phyloP scores from a whole-genome alignment of 2,888 invertebrate genomes.

The Stictocephala bisonia region DNA sequence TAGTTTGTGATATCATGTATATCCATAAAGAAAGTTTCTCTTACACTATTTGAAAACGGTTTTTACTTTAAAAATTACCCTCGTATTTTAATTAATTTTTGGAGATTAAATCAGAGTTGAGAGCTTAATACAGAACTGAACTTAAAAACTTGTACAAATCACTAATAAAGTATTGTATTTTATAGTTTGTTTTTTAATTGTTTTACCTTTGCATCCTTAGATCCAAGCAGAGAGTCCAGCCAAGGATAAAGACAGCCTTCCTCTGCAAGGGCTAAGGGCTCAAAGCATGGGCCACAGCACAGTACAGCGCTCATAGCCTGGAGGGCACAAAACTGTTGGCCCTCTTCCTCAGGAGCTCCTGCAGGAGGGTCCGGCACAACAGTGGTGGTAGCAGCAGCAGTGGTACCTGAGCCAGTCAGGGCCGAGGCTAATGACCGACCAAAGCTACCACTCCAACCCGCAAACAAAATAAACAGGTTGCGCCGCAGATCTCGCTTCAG shows the following conservation, averaged over 20 bases:
- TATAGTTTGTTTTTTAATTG: too few species aligned
- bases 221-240: constrained; percentile 91
- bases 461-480: constrained; percentile 91
- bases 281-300: constrained; percentile 96
- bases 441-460: constrained; percentile 93
- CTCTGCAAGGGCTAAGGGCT: constrained; percentile 83
- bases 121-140: too few species aligned
- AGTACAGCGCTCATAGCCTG: constrained; percentile 96
- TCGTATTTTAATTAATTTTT: too few species aligned
- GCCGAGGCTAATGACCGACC: constrained; percentile 72
- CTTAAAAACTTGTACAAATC: too few species aligned
- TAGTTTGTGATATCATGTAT: too few species aligned
- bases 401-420: constrained; percentile 52
- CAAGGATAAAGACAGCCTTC: constrained; percentile 94
- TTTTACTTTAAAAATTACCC: too few species aligned
- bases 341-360: constrained; percentile 63
- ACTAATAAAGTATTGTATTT: too few species aligned
- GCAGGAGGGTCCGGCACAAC: constrained; percentile 53
- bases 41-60: too few species aligned
- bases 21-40: too few species aligned
- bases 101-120: too few species aligned
- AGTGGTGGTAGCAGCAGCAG: not conserved
- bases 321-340: constrained; percentile 73
- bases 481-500: constrained; percentile 88
- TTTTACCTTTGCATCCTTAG: constrained; percentile 85